phyloP scores from a whole-genome alignment of 2,888 invertebrate genomes.

The Eudasyphora cyanicolor region DNA sequence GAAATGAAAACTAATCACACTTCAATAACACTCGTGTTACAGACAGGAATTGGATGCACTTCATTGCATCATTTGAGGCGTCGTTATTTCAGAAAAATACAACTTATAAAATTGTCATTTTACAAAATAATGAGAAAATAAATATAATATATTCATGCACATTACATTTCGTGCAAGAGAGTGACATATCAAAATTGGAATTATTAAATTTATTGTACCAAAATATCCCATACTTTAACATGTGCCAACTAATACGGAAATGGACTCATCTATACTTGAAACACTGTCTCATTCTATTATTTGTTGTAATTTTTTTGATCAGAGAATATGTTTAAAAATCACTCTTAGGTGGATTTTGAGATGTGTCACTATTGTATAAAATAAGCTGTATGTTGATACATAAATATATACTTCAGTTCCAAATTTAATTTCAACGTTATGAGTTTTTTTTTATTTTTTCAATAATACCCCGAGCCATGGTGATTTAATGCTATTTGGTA shows the following conservation, averaged over 20 bases:
- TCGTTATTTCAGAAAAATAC: background rate
- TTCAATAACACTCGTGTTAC: conserved; percentile 3
- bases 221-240: no score
- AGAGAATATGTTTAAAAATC: no score
- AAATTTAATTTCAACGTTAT: conserved; percentile 7
- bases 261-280: no score
- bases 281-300: no score
- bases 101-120: conserved; percentile 14
- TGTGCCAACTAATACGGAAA: no score
- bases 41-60: conserved; percentile 34
- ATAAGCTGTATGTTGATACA: no score
- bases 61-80: background rate
- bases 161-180: no score
- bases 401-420: background rate
- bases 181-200: no score
- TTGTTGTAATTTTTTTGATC: no score
- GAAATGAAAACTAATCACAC: background rate
- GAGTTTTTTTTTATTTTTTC: background rate
- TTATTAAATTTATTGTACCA: no score
- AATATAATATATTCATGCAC: background rate
- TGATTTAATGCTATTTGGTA: conserved; percentile 19
- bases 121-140: conserved; percentile 7
- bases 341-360: no score
- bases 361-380: no score
- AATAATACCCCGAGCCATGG: background rate